Evolutionary conservation across 2,888 invertebrate species (phyloP), one percentile per base, ranked within the genome.

Genomic region (Cybosia mesomella): DNA sequence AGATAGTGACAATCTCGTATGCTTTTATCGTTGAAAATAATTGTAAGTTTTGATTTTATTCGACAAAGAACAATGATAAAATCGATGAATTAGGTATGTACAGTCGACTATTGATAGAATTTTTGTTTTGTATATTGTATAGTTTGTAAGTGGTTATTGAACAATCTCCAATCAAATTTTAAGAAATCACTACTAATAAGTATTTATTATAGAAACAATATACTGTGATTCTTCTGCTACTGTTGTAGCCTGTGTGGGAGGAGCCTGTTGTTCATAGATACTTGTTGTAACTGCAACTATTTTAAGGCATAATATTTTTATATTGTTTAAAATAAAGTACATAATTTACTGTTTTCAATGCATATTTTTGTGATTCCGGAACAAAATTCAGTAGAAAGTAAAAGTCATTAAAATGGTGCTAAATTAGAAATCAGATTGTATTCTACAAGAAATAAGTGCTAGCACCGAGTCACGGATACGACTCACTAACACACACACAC

Each of bases 301-400:
- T 87, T 79, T 92, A 93, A 93, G 89, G 91, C 90, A 91, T 89
- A 81, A 92, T 94, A 94, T 94, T 94, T 94, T 94, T 94, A 91
- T 94, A 94, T 92, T 89, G 91, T 93, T 91, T 90, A 89, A 91
- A 93, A 92, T 92, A 90, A 92, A 93, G 87, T 92, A 92, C 92
- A 91, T 89, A 83, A 82, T 77, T 82, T 87, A 91, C 88, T 90
- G 92, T 94, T 92, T 88, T 89, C 85, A 86, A 87, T 83, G 81
- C 84, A 87, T 87, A 90, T 85, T 32, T 91, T 92, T 91, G 88
- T 91, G 92, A 89, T 90, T 89, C 88, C 66, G 39, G n/a, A 49
- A 22, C 34, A 36, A 58, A 53, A 67, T 66, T 70, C 69, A 64
- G n/a, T 76, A 69, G 63, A 72, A 58, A 79, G 74, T 89, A 87